These are phyloP conservation scores for Trinectes maculatus DNA, from an alignment of 2,113 vertebrate species.

Conservation along the genomic window DNA sequence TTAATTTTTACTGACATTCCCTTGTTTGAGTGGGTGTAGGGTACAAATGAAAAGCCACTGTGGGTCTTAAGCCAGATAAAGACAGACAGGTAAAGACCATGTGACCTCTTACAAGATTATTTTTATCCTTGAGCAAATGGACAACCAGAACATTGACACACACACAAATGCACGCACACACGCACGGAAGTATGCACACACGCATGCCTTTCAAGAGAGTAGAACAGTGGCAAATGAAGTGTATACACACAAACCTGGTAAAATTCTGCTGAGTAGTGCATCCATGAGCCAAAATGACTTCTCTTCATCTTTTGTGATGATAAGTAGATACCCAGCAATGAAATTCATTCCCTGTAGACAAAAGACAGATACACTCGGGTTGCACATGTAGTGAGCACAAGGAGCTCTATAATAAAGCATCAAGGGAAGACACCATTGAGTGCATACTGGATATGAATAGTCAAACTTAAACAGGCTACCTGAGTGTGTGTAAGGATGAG, in stretches of 20 bases:
- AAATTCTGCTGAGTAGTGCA: constrained; percentile 89
- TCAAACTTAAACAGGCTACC: neutral
- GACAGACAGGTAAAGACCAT: constrained; percentile 39
- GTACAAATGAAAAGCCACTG: neutral
- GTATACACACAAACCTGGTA: constrained; percentile 87
- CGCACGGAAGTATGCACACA: neutral
- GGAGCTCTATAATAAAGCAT: constrained; percentile 10
- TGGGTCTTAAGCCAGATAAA: constrained; percentile 36
- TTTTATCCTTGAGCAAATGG: constrained; percentile 28
- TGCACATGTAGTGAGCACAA: neutral
- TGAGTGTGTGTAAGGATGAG: neutral
- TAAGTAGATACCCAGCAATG: constrained; percentile 91
- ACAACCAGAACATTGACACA: constrained; percentile 18
- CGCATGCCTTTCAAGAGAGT: constrained; percentile 78
- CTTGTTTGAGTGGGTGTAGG: neutral
- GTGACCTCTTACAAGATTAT: constrained; percentile 52
- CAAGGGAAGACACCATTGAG: neutral
- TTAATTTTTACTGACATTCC: neutral
- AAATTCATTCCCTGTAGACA: constrained; percentile 96
- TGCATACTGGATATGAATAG: neutral
- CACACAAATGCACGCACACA: constrained; percentile 6
- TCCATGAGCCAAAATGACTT: constrained; percentile 97
- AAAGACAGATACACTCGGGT: constrained; percentile 22
- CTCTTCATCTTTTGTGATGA: constrained; percentile 93
- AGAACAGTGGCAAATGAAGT: neutral